Evolutionary conservation across 2,888 invertebrate genomes (phyloP).

Genomic region (Meloe dianella): DNA sequence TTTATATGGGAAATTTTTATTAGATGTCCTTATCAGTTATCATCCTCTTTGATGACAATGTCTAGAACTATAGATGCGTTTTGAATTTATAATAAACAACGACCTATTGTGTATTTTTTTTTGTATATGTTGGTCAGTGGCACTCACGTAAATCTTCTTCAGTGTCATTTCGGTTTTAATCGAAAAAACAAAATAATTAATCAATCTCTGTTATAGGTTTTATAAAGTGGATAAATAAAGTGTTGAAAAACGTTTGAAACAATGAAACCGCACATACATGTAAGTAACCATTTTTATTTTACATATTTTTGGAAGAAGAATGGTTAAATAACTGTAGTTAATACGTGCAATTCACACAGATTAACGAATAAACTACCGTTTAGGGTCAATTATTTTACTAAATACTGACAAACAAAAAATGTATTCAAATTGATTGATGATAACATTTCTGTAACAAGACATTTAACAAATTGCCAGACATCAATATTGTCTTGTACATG

Average conservation of each 20-base stretch:
- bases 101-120: conserved; percentile 4
- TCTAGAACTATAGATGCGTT: background rate
- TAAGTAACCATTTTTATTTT: conserved; percentile 12
- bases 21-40: background rate
- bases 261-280: conserved; percentile 21
- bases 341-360: conserved; percentile 10
- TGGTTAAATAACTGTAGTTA: conserved; percentile 7
- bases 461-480: background rate
- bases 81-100: background rate
- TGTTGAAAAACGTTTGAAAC: background rate
- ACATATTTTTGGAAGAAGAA: background rate
- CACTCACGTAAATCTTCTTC: conserved; percentile 46
- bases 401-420: conserved; percentile 12
- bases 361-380: conserved; percentile 5
- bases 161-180: conserved; percentile 18
- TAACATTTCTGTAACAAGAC: background rate
- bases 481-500: background rate
- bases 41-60: background rate
- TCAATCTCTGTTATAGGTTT: background rate
- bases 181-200: background rate
- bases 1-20: background rate
- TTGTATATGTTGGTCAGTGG: conserved; percentile 50
- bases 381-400: background rate
- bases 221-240: background rate
- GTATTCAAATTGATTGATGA: background rate